Percentiles rank a stretch among this genome's conserved stretches.
Conservation (phyloP, 2,888 invertebrate species). For the Conchocele bisecta region DNA sequence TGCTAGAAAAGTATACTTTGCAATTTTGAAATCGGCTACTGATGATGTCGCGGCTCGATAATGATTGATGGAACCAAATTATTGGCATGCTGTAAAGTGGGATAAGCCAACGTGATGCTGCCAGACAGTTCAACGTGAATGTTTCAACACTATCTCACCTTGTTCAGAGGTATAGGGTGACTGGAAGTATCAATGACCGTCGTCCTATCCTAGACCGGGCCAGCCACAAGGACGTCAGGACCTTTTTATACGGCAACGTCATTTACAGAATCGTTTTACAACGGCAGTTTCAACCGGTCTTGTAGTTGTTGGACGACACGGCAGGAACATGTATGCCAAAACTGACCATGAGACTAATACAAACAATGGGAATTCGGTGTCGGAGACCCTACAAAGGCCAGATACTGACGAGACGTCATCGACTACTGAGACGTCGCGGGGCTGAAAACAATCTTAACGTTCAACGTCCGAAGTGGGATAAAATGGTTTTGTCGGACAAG, state of each 20-base stretch:
- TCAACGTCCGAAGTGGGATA: background rate
- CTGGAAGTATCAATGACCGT: slow-evolving; percentile 12
- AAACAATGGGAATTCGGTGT: slow-evolving; percentile 6
- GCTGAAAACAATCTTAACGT: background rate
- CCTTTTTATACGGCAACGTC: slow-evolving; percentile 17
- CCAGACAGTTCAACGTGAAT: background rate
- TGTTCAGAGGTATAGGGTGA: background rate
- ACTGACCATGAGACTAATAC: slow-evolving; percentile 25
- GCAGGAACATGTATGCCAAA: background rate
- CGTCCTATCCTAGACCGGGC: slow-evolving; percentile 18
- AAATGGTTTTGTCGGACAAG: background rate
- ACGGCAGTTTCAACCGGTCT: slow-evolving; percentile 16
- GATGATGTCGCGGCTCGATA: background rate
- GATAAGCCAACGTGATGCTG: background rate
- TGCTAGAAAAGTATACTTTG: too few species aligned
- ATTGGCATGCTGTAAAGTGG: background rate
- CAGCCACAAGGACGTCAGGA: slow-evolving; percentile 21
- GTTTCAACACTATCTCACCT: background rate
- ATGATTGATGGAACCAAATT: slow-evolving; percentile 1
- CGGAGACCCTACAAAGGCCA: slow-evolving; percentile 16
- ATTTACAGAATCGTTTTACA: slow-evolving; percentile 17
- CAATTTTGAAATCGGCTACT: too few species aligned
- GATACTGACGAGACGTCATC: slow-evolving; percentile 10
- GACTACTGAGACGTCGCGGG: slow-evolving; percentile 10
- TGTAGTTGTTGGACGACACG: slow-evolving; percentile 22